These are phyloP conservation scores for Avahi laniger DNA, from an alignment of 2,797 vertebrate genomes.

Conservation along the genomic window DNA sequence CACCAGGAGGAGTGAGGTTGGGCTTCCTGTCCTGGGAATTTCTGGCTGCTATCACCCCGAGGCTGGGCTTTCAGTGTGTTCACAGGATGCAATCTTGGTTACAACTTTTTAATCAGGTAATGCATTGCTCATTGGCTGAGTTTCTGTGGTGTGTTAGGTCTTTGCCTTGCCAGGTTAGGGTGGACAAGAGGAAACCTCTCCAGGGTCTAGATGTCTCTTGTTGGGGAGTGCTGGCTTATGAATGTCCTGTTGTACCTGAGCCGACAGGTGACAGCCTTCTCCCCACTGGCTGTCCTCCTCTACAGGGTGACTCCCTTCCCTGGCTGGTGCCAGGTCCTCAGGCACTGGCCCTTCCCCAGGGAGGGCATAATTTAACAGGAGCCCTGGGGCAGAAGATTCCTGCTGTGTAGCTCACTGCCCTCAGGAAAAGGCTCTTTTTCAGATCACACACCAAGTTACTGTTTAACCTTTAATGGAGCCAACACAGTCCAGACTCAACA, in stretches of 20 bases:
- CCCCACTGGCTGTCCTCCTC: neutral
- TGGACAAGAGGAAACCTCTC: neutral
- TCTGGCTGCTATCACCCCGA: neutral
- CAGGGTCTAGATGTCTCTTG: neutral
- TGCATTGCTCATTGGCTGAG: fast-evolving
- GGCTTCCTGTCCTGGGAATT: neutral
- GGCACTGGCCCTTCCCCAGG: neutral
- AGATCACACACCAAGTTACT: neutral
- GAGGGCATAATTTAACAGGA: neutral
- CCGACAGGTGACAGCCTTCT: neutral
- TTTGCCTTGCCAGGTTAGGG: neutral
- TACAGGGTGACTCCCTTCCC: neutral
- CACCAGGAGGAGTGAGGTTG: neutral
- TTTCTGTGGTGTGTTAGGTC: neutral
- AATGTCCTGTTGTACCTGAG: neutral
- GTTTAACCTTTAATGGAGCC: conserved; percentile 20
- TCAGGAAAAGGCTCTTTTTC: conserved; percentile 5
- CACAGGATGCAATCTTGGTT: neutral
- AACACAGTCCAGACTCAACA: neutral
- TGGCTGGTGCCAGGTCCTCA: neutral
- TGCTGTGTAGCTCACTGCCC: neutral
- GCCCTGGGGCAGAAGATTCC: neutral
- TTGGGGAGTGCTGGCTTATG: neutral
- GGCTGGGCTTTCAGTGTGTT: neutral
- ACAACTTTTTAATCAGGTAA: neutral